These are phyloP conservation scores for Tamandua tetradactyla DNA, from an alignment of 2,797 vertebrate species.

Conservation along the genomic window DNA sequence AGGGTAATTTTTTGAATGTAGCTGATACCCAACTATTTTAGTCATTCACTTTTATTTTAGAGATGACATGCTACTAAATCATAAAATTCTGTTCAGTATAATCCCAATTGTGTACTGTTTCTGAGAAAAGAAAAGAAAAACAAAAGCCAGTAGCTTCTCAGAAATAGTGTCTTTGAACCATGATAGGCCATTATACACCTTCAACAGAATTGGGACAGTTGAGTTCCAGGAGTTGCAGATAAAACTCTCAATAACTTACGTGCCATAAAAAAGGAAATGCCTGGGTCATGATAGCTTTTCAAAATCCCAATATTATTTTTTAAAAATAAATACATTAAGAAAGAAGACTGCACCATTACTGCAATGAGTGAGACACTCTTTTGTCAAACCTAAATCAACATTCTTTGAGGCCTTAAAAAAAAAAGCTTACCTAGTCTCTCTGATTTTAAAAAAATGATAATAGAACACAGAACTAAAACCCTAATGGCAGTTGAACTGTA, in stretches of 20 bases:
- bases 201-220: constrained; percentile 10
- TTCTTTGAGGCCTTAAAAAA: not conserved
- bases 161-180: constrained; percentile 42
- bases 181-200: constrained; percentile 37
- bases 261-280: not conserved
- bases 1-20: not conserved
- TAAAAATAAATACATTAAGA: not conserved
- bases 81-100: constrained; percentile 44
- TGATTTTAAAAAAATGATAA: not conserved
- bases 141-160: constrained; percentile 43
- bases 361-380: not conserved
- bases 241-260: constrained; percentile 35
- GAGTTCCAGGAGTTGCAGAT: constrained; percentile 4
- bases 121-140: constrained; percentile 59
- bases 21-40: not conserved
- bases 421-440: not conserved
- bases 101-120: constrained; percentile 16
- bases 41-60: constrained; percentile 31
- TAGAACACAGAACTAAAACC: not conserved
- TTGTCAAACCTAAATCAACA: not conserved
- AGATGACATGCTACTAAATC: constrained; percentile 51
- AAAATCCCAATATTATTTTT: constrained; percentile 12
- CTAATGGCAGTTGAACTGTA: not conserved
- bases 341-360: not conserved
- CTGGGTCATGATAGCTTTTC: not conserved